A percentile compares a stretch with the other conserved stretches of the same genome.
These are phyloP conservation scores for Idaea straminata DNA, from an alignment of 2,888 invertebrate genomes.

Conservation along the genomic window DNA sequence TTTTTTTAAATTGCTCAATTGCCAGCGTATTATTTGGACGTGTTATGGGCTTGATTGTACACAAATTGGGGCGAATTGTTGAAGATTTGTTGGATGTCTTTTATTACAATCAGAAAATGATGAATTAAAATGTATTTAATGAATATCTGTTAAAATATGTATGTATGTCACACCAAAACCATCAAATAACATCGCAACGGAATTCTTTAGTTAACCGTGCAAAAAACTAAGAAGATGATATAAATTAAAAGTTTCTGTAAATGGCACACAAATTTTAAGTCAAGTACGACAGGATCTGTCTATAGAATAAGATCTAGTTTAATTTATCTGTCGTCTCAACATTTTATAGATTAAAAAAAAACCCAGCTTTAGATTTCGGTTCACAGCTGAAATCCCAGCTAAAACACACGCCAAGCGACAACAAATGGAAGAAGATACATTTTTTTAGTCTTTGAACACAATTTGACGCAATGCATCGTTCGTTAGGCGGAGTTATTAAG, in stretches of 20 bases:
- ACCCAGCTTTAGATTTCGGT: slow-evolving; percentile 17
- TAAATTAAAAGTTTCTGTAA: background rate
- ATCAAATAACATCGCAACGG: background rate
- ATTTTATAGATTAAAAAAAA: too few relatives aligned
- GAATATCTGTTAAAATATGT: background rate
- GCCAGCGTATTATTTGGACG: slow-evolving; percentile 37
- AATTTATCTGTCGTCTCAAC: too few relatives aligned
- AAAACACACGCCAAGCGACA: background rate
- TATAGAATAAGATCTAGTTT: too few relatives aligned
- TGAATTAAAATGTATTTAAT: too few relatives aligned
- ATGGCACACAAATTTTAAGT: background rate
- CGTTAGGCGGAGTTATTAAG: slow-evolving; percentile 51
- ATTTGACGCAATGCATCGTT: slow-evolving; percentile 41
- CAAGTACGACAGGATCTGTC: background rate
- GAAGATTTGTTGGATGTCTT: slow-evolving; percentile 1
- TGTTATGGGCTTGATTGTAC: slow-evolving; percentile 37
- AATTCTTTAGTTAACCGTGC: background rate
- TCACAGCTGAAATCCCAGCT: background rate
- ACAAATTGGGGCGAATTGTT: slow-evolving; percentile 34
- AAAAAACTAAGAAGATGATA: background rate
- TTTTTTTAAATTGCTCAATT: slow-evolving; percentile 51
- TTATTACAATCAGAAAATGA: background rate
- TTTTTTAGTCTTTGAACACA: slow-evolving; percentile 10
- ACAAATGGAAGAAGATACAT: background rate
- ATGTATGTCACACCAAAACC: background rate